Conservation (phyloP, 2,113 vertebrate species). For the Pseudopipra pipra region DNA sequence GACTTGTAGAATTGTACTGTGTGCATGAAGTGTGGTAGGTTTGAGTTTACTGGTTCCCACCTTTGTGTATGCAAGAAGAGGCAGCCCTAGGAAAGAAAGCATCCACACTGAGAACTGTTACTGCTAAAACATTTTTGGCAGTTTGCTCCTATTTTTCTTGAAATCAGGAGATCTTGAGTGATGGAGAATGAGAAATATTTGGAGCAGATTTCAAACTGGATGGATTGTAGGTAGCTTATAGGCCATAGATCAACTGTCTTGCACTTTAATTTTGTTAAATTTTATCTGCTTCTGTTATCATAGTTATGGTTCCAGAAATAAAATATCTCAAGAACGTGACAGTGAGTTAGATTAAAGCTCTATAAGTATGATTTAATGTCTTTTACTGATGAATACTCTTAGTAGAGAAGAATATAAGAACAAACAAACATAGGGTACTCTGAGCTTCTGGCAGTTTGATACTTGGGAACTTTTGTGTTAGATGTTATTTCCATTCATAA, state of each 20-base stretch:
- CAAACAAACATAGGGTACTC: background rate
- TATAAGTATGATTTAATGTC: background rate
- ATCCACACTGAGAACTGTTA: background rate
- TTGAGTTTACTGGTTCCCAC: background rate
- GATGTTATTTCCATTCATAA: background rate
- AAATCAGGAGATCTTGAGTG: background rate
- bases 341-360: background rate
- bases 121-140: background rate
- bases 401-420: background rate
- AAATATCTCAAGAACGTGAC: background rate
- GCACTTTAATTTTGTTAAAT: background rate
- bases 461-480: background rate
- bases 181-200: background rate
- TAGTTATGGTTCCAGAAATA: background rate
- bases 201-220: background rate
- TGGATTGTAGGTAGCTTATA: background rate
- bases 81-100: background rate
- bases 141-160: background rate
- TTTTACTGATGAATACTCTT: background rate
- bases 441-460: background rate
- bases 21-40: fast-evolving
- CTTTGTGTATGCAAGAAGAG: background rate
- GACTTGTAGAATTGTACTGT: background rate
- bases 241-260: background rate
- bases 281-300: background rate